phyloP scores from a whole-genome alignment of 2,113 vertebrate species.

The Macrotus californicus region DNA sequence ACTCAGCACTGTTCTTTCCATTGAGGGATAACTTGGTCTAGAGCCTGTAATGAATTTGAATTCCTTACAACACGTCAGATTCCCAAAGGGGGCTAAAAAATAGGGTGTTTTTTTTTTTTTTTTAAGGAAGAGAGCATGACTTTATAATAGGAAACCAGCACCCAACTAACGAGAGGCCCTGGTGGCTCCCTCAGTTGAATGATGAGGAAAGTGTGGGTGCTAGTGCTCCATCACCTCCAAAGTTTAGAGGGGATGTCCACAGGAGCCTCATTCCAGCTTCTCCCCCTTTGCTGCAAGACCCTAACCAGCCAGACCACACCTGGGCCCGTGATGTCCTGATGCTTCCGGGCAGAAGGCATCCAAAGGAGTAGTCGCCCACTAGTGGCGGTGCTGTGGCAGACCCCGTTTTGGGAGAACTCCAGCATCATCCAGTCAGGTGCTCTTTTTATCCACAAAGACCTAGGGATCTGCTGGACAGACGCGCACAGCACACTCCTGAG shows the following conservation, averaged over 20 bases:
- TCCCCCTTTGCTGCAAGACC: not conserved
- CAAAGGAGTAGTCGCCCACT: rapidly evolving
- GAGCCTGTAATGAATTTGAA: not conserved
- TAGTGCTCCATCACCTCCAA: not conserved
- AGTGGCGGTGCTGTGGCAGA: no score
- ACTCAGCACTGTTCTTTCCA: not conserved
- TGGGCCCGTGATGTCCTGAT: not conserved
- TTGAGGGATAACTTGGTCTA: not conserved
- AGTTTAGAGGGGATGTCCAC: not conserved
- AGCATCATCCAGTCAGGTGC: not conserved
- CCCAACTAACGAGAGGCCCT: not conserved
- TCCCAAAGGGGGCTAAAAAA: not conserved
- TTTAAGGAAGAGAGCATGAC: not conserved
- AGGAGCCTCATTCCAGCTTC: not conserved
- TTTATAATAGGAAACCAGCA: not conserved
- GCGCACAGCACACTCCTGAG: rapidly evolving
- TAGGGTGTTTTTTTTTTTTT: not conserved
- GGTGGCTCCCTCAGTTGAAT: not conserved
- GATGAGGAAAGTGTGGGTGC: no score
- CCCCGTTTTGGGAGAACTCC: not conserved
- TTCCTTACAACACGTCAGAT: not conserved
- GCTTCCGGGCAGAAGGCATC: not conserved
- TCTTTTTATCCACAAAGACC: not conserved
- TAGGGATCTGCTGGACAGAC: not conserved
- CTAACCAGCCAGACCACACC: not conserved